Base-by-base conservation (phyloP, 2,888 invertebrate species). In the Drosophila meridiana region DNA sequence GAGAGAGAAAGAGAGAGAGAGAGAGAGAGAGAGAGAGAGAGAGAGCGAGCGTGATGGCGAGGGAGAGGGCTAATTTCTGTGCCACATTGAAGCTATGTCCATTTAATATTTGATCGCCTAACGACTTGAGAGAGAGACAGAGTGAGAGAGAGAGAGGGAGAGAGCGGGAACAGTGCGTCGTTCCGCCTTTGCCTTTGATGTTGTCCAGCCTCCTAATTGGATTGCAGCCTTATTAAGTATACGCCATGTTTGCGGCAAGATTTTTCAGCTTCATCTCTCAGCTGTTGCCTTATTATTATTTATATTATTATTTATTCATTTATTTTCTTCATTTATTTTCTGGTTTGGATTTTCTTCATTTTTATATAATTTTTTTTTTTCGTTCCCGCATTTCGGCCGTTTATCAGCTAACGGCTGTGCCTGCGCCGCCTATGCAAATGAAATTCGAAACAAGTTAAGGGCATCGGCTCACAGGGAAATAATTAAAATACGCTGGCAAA, bases 181-280 rank as follows among this genome's bases (percentile, higher is more conserved):
- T 43, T 52, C 20, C 36, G 65, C 63, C 76, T 83, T 34, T 57
- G 68, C 65, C 83, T 88, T 84, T 89, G 89, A 87, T 84, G 80
- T 87, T 63, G 59, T 32, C 57, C 52, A 34, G 38, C 32, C 55
- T 47, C 57, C 57, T 88, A 86, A 86, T 86, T 86, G 78, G 87
- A 89, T 86, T 86, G 89, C 85, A 89, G 78, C 83, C 64, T 75
- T 78, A 82, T 86, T 86, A 87, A 87, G 89, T 87, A 85, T 79
- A 71, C 81, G 74, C 63, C 52, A 65, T 74, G 58, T 68, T 56
- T 76, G 55, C 65, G 68, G 53, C 72, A 55, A 70, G 58, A 55
- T 47, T 61, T 52, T 58, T 45, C n/a, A 55, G 73, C 53, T 53
- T 36, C 34, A 48, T 47, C 56, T 59, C 36, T 47, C 47, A 42